Evolutionary conservation across 2,888 invertebrate species (phyloP).

Genomic region (Lasioglossum lativentre): DNA sequence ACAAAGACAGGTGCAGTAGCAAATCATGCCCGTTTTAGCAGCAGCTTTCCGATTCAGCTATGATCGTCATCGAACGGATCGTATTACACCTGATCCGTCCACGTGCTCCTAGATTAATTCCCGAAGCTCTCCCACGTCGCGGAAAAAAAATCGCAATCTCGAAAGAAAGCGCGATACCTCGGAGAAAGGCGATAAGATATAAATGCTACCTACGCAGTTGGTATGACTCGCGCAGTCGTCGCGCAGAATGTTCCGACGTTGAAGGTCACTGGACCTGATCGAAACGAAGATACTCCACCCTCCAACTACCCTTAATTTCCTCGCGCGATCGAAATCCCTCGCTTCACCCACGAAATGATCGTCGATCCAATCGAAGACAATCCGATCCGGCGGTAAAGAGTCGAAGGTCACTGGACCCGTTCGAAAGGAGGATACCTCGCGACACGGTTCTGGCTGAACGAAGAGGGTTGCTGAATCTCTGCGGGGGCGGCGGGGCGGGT

Average conservation of each 20-base stretch:
- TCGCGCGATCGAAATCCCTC: too few relatives aligned
- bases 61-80: not conserved
- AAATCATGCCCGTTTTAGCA: not conserved
- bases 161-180: slow-evolving; percentile 29
- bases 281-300: too few relatives aligned
- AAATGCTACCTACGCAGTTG: slow-evolving; percentile 54
- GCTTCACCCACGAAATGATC: not conserved
- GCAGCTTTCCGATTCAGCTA: not conserved
- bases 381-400: slow-evolving; percentile 14
- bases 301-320: too few relatives aligned
- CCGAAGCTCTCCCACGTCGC: not conserved
- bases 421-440: slow-evolving; percentile 35
- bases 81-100: not conserved
- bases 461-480: slow-evolving; percentile 14
- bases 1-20: not conserved
- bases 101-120: not conserved
- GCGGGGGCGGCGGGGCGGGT: not conserved
- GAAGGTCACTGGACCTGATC: too few relatives aligned
- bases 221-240: not conserved
- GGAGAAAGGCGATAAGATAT: slow-evolving; percentile 53
- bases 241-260: not conserved
- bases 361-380: not conserved
- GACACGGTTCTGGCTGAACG: slow-evolving; percentile 19
- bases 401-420: slow-evolving; percentile 44
- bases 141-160: slow-evolving; percentile 19